These are phyloP conservation scores for Herminia tarsipennalis DNA, from an alignment of 2,888 invertebrate species.

Conservation along the genomic window DNA sequence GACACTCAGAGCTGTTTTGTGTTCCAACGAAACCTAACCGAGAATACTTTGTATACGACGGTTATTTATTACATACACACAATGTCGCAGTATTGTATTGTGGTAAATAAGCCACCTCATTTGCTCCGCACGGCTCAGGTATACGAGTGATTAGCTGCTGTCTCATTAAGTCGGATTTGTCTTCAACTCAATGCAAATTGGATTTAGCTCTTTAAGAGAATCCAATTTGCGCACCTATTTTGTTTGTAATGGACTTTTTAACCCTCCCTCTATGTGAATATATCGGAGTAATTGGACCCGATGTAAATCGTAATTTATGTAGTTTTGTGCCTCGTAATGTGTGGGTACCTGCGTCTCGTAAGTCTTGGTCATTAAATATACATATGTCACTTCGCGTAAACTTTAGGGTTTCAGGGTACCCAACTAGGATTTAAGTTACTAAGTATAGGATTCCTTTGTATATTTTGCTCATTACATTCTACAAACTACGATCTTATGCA, in stretches of 20 bases:
- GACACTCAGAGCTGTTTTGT: not conserved
- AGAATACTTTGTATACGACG: too few relatives aligned
- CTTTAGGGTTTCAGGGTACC: not conserved
- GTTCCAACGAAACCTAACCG: too few relatives aligned
- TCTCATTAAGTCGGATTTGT: slow-evolving; percentile 20
- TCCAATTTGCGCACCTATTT: slow-evolving; percentile 3
- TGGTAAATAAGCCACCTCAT: not conserved
- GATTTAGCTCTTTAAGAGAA: slow-evolving; percentile 10
- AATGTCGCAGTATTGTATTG: not conserved
- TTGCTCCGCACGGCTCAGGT: not conserved
- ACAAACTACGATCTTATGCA: not conserved
- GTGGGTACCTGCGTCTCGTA: not conserved
- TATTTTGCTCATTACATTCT: not conserved
- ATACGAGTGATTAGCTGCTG: slow-evolving; percentile 20
- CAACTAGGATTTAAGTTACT: not conserved
- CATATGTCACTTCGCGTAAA: not conserved
- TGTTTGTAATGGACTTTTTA: slow-evolving; percentile 8
- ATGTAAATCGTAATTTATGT: not conserved
- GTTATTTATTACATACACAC: too few relatives aligned
- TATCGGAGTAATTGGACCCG: not conserved
- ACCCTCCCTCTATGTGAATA: not conserved
- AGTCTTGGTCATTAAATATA: slow-evolving; percentile 1
- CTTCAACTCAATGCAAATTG: slow-evolving; percentile 27
- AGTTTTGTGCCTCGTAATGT: not conserved
- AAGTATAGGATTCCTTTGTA: not conserved